Evolutionary conservation across 2,113 vertebrate species (phyloP), one percentile per base, ranked within the genome.

Genomic region (Hippolais icterina): DNA sequence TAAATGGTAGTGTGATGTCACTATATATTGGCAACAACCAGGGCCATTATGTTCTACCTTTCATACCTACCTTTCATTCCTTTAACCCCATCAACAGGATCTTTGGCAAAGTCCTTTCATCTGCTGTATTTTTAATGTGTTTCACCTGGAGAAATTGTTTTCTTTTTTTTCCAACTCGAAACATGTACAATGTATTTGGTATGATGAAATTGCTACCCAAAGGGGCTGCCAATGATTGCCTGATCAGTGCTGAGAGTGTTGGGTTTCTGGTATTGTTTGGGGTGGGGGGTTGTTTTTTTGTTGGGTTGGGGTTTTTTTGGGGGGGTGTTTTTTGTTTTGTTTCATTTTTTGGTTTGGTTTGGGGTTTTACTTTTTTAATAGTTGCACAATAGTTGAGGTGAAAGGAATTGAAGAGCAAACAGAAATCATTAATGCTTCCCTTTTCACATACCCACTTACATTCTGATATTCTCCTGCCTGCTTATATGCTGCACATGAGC

Each of bases 241-340:
- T 71, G 29, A 49, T 42, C 24, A 35, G 22, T 31, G 24, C 37
- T 72, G 33, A 87, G 25, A 23, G 7, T 23, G 44, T 23, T 29
- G 2, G 28, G 28, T 9, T 82, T 81, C 47, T 70, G 42, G 7
- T 72, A 28, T 76, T 49, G 15, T 16, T 75, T 41, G 24, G 25
- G 8, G 5, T 0, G 1, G 11, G 4, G 0, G 1, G 18, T 27
- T 24, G 10, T 63, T 72, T 53, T 22, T 11, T 47, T 35, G 23
- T 56, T 83, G 44, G 19, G 20, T 50, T 59, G 28, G 21, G 6
- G 1, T 16, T 39, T 47, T 47, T 20, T 37, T 19, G 4, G 12
- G 3, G 9, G 2, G 14, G 13, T 37, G 18, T n/a, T 82, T 9
- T 46, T 66, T 56, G n/a, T 28, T 80, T 54, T 53, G 39, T 4